Evolutionary conservation across 2,888 invertebrate species (phyloP).

Genomic region (Heterodera filipjevi): DNA sequence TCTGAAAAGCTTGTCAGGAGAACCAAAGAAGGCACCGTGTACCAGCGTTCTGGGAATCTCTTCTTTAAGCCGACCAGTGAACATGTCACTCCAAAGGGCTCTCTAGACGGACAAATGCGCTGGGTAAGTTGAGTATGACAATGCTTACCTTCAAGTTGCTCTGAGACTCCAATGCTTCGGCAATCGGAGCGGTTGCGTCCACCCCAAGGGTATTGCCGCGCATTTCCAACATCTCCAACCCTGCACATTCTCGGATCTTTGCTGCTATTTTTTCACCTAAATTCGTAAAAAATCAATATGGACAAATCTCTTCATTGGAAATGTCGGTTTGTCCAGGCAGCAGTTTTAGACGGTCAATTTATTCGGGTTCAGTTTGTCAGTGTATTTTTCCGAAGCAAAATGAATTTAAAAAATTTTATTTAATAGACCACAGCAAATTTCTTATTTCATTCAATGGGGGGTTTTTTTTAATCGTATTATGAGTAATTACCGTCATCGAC

Average conservation of each 20-base stretch:
- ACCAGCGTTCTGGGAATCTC: constrained; percentile 91
- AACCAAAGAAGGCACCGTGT: constrained; percentile 56
- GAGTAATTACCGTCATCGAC: not conserved
- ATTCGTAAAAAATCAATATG: constrained; percentile 12
- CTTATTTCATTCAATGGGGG: too few relatives aligned
- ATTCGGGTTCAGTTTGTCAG: too few relatives aligned
- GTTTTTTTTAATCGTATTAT: too few relatives aligned
- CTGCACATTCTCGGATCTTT: constrained; percentile 37
- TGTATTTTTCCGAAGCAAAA: too few relatives aligned
- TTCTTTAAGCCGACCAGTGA: constrained; percentile 88
- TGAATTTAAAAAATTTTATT: too few relatives aligned
- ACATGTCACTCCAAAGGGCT: constrained; percentile 93
- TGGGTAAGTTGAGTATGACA: not conserved
- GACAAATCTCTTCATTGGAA: too few relatives aligned
- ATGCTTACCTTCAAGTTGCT: constrained; percentile 3
- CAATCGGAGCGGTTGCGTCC: constrained; percentile 44
- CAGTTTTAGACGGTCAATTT: too few relatives aligned
- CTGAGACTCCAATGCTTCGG: constrained; percentile 31
- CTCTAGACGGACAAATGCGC: constrained; percentile 65
- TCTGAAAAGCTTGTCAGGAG: constrained; percentile 65
- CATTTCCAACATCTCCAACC: constrained; percentile 49
- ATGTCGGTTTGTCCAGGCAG: too few relatives aligned
- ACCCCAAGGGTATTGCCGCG: constrained; percentile 59
- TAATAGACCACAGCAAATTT: too few relatives aligned
- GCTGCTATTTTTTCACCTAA: constrained; percentile 46